These are phyloP conservation scores for Salpingus planirostris DNA, from an alignment of 2,888 invertebrate species.

Conservation along the genomic window DNA sequence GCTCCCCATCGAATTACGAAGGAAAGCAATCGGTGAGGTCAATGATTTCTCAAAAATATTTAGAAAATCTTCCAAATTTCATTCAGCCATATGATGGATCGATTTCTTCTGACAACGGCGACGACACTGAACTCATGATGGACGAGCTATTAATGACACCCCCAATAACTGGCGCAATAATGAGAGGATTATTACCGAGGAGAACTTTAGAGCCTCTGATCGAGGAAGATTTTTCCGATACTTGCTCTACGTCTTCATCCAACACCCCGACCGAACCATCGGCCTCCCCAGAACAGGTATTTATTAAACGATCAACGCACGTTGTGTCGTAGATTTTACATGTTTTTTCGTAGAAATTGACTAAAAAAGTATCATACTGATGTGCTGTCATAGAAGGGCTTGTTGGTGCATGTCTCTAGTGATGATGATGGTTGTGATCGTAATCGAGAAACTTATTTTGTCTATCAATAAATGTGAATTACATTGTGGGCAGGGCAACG, in stretches of 20 bases:
- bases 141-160: constrained; percentile 71
- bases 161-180: constrained; percentile 62
- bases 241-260: constrained; percentile 43
- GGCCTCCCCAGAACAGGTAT: constrained; percentile 41
- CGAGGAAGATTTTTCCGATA: constrained; percentile 73
- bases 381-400: no score
- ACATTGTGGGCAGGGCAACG: constrained; percentile 45
- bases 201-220: constrained; percentile 72
- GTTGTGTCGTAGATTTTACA: no score
- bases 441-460: no score
- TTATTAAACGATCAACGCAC: no score
- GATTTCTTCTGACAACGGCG: constrained; percentile 57
- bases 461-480: constrained; percentile 19
- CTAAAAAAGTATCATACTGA: no score
- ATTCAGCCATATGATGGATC: constrained; percentile 34
- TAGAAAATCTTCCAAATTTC: constrained; percentile 2
- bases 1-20: constrained; percentile 57
- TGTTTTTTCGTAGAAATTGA: no score
- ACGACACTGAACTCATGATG: constrained; percentile 76
- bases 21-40: constrained; percentile 45
- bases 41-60: no score
- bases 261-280: constrained; percentile 33
- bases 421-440: no score
- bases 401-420: no score
- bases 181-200: constrained; percentile 62